Evolutionary conservation across 2,888 invertebrate genomes (phyloP).

Genomic region (Lycia hirtaria): DNA sequence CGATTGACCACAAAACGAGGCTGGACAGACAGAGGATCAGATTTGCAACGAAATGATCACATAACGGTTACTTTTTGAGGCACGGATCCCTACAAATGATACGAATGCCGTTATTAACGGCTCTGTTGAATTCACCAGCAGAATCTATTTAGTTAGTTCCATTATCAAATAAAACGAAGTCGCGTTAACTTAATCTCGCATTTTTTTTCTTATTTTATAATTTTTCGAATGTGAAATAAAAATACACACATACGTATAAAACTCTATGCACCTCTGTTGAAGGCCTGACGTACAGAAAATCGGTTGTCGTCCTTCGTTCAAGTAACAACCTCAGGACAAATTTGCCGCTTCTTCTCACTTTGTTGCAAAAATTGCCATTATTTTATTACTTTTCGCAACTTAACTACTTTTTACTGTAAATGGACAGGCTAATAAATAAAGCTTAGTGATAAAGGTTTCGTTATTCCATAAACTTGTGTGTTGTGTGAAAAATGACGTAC

Average conservation of each 20-base stretch:
- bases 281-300: neutral
- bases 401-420: neutral
- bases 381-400: constrained; percentile 3
- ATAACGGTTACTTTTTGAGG: too few relatives aligned
- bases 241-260: neutral
- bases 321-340: neutral
- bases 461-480: constrained; percentile 18
- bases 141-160: constrained; percentile 2
- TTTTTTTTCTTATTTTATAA: neutral
- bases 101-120: constrained; percentile 16
- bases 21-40: too few relatives aligned
- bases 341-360: constrained; percentile 15
- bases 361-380: constrained; percentile 17
- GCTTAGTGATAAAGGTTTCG: constrained; percentile 20
- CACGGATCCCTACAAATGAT: too few relatives aligned
- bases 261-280: neutral
- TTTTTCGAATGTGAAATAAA: neutral
- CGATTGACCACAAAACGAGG: too few relatives aligned
- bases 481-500: neutral
- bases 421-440: constrained; percentile 3
- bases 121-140: neutral
- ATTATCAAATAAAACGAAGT: constrained; percentile 1
- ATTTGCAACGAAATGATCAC: too few relatives aligned
- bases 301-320: constrained; percentile 3
- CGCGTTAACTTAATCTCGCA: neutral